Base-by-base conservation (phyloP, 1,140 invertebrate genomes). In the Geopemphigus sp. region DNA sequence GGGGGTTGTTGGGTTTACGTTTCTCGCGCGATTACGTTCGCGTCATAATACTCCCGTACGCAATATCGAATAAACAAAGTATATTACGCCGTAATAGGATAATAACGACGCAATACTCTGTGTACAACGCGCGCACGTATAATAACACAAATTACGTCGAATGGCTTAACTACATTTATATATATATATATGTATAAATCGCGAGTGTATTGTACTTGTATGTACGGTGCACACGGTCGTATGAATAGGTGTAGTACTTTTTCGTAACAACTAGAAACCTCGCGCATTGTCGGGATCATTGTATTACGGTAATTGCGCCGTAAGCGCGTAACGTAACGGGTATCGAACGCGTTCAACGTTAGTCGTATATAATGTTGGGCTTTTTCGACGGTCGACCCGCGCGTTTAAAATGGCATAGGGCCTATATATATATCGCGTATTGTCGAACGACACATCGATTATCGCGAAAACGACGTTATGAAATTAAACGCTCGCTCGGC, bases 31-130 rank as follows among this genome's bases (percentile, higher is more conserved):
- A 66, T 66, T 66, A 66, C 11, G 63, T 66, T 66, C 32, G n/a
- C 32, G 14, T 50, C 32, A 66, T 66, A 66, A 66, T 66, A 32
- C 63, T 32, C 19, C 32, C 8, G 63, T 39, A 39, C 32, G 19
- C 39, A 66, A 22, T 66, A 39, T 45, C 19, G 19, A 66, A 66
- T 39, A 39, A 66, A 66, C 63, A 66, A 64, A 66, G 19, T n/a
- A n/a, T 66, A 66, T n/a, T 5, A 14, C 10, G 39, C 63, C 5
- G 39, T 29, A 64, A 64, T 66, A 66, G 32, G 32, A 66, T 66
- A 39, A 64, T 45, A 39, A 22, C n/a, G 39, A 45, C 11, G 32
- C 17, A 32, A 63, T 61, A 61, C 14, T 61, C 12, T 61, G 57
- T 61, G 57, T 19, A 26, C 56, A 57, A 14, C 15, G 47, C 29